Percentiles rank a stretch among this genome's conserved stretches.
phyloP scores from a whole-genome alignment of 2,113 vertebrate species.

The Atherinomorus stipes region DNA sequence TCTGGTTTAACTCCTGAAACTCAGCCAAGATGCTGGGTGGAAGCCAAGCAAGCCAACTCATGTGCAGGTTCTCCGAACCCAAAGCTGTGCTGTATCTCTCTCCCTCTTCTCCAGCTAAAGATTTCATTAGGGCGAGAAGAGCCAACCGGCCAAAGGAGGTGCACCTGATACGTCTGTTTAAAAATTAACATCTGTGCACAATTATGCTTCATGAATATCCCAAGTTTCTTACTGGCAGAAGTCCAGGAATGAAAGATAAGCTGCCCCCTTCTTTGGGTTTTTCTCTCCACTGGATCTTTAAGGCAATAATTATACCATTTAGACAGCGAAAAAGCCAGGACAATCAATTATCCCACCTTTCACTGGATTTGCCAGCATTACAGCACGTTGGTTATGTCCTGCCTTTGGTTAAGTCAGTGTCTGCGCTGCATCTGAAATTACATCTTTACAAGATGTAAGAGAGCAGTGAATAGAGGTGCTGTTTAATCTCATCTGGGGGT shows the following conservation, averaged over 20 bases:
- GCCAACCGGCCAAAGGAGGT: slow-evolving; percentile 71
- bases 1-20: slow-evolving; percentile 85
- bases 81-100: slow-evolving; percentile 71
- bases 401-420: slow-evolving; percentile 53
- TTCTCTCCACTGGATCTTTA: slow-evolving; percentile 39
- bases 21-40: slow-evolving; percentile 77
- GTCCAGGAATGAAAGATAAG: slow-evolving; percentile 70
- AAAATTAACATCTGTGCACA: slow-evolving; percentile 83
- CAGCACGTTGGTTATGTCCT: slow-evolving; percentile 27
- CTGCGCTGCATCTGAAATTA: slow-evolving; percentile 69
- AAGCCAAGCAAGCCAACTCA: slow-evolving; percentile 78
- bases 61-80: slow-evolving; percentile 73
- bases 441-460: slow-evolving; percentile 70
- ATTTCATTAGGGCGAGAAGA: slow-evolving; percentile 82
- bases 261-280: slow-evolving; percentile 38
- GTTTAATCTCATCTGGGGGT: slow-evolving; percentile 60
- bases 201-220: slow-evolving; percentile 85
- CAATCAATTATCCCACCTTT: slow-evolving; percentile 54
- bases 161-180: slow-evolving; percentile 84
- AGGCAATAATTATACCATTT: slow-evolving; percentile 38
- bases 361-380: slow-evolving; percentile 38
- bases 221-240: slow-evolving; percentile 63
- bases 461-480: slow-evolving; percentile 51
- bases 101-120: slow-evolving; percentile 65
- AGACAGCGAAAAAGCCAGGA: slow-evolving; percentile 9